These are phyloP conservation scores for Mirounga angustirostris DNA, from an alignment of 2,113 vertebrate species.

Conservation along the genomic window DNA sequence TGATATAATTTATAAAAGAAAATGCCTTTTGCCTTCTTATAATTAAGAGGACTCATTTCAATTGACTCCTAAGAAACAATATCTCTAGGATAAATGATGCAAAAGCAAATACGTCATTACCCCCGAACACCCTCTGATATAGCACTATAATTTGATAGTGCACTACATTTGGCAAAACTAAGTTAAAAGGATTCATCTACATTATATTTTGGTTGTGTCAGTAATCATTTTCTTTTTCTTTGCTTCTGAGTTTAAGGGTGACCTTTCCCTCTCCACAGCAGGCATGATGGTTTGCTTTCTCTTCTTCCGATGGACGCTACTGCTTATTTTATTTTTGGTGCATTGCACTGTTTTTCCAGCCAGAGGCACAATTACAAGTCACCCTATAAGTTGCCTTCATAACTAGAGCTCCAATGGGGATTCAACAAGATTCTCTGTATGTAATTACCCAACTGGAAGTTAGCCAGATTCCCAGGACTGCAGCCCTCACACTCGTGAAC, in stretches of 20 bases:
- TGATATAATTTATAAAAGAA: background rate
- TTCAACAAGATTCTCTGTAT: conserved; percentile 70
- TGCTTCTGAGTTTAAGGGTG: background rate
- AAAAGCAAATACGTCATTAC: conserved; percentile 7
- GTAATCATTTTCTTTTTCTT: background rate
- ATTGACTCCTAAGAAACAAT: background rate
- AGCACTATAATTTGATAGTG: background rate
- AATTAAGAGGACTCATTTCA: background rate
- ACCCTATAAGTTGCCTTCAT: conserved; percentile 70
- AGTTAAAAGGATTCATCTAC: background rate
- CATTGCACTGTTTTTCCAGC: conserved; percentile 49
- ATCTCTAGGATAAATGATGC: background rate
- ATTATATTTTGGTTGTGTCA: background rate
- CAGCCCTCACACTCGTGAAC: conserved; percentile 62
- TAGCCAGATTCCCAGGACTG: conserved; percentile 70
- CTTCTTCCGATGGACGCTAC: background rate
- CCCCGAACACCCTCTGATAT: background rate
- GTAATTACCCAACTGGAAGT: conserved; percentile 76
- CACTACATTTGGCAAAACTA: background rate
- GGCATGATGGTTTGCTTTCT: background rate
- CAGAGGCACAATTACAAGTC: conserved; percentile 63
- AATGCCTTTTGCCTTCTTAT: background rate
- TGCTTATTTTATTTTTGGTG: conserved; percentile 60
- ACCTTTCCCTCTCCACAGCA: background rate
- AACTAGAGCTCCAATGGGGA: conserved; percentile 63